Conservation (phyloP, 2,797 vertebrate species). For the Acestrorhynchus altus region DNA sequence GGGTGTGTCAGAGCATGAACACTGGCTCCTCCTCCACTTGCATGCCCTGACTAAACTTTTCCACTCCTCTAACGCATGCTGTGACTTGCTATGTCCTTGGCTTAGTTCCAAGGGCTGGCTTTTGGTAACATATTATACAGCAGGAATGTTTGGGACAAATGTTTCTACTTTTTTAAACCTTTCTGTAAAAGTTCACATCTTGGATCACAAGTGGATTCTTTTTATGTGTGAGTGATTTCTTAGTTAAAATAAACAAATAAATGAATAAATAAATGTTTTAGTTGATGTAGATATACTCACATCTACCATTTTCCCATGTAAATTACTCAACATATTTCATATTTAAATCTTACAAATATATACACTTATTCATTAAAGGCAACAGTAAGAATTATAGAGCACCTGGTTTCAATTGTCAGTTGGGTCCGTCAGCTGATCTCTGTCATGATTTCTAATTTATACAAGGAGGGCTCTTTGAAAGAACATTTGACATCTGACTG, state of each 20-base stretch:
- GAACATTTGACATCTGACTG: neutral
- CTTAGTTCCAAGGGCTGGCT: neutral
- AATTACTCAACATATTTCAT: no score
- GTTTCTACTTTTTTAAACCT: neutral
- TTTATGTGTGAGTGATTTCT: no score
- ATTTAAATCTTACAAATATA: no score
- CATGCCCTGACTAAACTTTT: conserved; percentile 37
- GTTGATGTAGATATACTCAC: no score
- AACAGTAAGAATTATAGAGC: neutral
- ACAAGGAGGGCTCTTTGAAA: neutral
- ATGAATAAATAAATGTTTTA: no score
- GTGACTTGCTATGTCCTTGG: conserved; percentile 36
- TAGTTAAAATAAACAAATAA: no score
- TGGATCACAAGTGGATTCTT: neutral
- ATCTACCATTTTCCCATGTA: no score
- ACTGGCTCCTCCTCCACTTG: conserved; percentile 55
- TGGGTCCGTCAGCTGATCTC: neutral
- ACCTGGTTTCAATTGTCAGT: neutral
- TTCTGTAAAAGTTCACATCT: neutral
- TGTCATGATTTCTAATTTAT: neutral
- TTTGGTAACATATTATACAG: conserved; percentile 6
- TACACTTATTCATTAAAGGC: neutral
- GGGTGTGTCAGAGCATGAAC: conserved; percentile 37
- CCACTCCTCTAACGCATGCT: conserved; percentile 44
- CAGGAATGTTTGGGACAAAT: neutral